Evolutionary conservation across 1,140 invertebrate species (phyloP).

Genomic region (Lepidurus apus): DNA sequence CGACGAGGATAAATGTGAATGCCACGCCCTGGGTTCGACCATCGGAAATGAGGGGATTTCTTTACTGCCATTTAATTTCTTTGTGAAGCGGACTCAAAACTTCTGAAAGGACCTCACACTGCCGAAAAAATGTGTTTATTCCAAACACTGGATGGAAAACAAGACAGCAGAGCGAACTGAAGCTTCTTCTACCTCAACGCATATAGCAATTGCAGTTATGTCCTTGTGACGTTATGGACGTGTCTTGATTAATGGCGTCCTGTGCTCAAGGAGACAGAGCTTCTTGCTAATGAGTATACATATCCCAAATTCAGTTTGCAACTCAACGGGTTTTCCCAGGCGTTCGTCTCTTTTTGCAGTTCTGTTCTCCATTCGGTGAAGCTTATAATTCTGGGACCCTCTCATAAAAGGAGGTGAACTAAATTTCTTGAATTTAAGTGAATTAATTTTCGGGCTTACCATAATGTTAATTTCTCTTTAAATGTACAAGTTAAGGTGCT

Average conservation of each 20-base stretch:
- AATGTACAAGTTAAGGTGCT: background rate
- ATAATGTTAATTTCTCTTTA: background rate
- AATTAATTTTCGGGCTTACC: too few relatives aligned
- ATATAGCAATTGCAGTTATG: background rate
- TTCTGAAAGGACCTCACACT: background rate
- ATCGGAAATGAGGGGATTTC: constrained; percentile 9
- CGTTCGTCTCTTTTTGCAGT: background rate
- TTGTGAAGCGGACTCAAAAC: background rate
- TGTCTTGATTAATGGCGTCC: constrained; percentile 9
- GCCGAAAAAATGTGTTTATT: background rate
- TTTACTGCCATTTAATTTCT: constrained; percentile 6
- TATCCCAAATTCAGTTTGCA: background rate
- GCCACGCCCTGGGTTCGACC: background rate
- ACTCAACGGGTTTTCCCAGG: background rate
- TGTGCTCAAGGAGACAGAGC: background rate
- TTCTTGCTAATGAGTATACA: background rate
- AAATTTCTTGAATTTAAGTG: too few relatives aligned
- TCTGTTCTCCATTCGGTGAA: background rate
- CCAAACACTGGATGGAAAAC: background rate
- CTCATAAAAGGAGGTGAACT: background rate
- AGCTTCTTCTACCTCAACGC: background rate
- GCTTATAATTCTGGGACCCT: background rate
- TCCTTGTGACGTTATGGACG: constrained; percentile 9
- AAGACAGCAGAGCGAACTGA: background rate
- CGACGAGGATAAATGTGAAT: background rate